Percentiles rank a stretch among this genome's conserved stretches.
Conservation (phyloP, 2,888 invertebrate species). For the Pammene aurita region DNA sequence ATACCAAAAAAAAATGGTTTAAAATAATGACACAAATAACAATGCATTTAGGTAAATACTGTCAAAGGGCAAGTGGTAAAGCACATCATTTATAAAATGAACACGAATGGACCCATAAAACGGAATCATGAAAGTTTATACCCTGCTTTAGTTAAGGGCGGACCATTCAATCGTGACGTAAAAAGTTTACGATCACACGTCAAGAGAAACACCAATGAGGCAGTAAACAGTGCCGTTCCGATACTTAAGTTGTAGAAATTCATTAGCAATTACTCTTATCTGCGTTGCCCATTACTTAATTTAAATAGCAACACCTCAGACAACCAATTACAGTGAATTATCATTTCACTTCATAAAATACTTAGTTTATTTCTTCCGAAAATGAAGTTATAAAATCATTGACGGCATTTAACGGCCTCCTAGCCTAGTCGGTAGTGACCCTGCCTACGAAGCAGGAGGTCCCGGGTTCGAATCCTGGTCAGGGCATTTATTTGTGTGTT, state of each 20-base stretch:
- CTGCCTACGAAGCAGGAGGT: too few species aligned
- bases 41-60: conserved; percentile 35
- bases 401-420: too few species aligned
- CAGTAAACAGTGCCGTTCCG: conserved; percentile 75
- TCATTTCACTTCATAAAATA: not conserved
- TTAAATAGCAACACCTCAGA: conserved; percentile 32
- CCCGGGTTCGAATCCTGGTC: too few species aligned
- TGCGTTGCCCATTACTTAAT: conserved; percentile 52
- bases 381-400: not conserved
- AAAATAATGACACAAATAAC: not conserved
- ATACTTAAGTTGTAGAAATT: conserved; percentile 75
- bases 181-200: conserved; percentile 81
- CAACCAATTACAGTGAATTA: conserved; percentile 41
- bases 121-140: conserved; percentile 80
- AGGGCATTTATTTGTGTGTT: too few species aligned
- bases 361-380: not conserved
- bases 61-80: conserved; percentile 59
- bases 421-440: too few species aligned
- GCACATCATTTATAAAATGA: conserved; percentile 80
- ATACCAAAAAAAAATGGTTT: too few species aligned
- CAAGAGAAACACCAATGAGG: conserved; percentile 82
- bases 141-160: conserved; percentile 80
- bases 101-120: conserved; percentile 78
- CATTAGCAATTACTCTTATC: conserved; percentile 74
- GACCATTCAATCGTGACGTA: conserved; percentile 80